Base-by-base conservation (phyloP, 92 coral and sea anemone species). In the Pocillopora meandrina region DNA sequence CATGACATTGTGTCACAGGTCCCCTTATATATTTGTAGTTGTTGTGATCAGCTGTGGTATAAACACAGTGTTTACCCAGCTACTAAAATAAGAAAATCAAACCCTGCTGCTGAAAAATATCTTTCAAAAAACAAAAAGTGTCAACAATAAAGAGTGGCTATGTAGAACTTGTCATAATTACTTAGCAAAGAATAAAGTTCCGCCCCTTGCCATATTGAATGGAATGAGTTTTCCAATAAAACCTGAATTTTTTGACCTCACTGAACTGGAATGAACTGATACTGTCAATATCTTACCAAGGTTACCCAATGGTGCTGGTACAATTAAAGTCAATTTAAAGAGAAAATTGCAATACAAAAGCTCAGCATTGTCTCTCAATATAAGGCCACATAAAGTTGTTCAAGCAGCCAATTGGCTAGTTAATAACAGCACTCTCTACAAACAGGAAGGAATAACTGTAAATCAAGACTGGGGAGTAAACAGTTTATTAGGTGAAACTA, bases 21-120 rank as follows among this genome's bases (percentile, higher is more conserved):
- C 56, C 87, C 81, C 75, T 76, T 76, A 76, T 61, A 76, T 73
- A 79, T 74, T 70, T 79, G 81, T 75, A 78, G 60, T 55, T 86
- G 90, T 80, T 86, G 85, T 72, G 80, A 86, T 55, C 90, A 87
- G 81, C 81, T 87, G 66, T 87, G 80, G 71, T 83, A 83, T 74
- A 42, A 65, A 84, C 75, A 87, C 76, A 81, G 86, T 90, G 85
- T 90, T 73, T 71, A 76, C 58, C 62, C 77, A 84, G 88, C 90
- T 76, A 74, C 64, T 65, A 85, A 78, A 81, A 81, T 92, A 23
- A 76, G 77, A 47, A 71, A 85, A 68, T 82, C 89, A 59, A 78
- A 91, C 88, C 82, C 89, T 78, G 82, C 89, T 60, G 79, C 84
- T 78, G 77, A 60, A 36, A 87, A 72, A 71, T 83, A 88, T 82